Evolutionary conservation across 2,888 invertebrate genomes (phyloP), one percentile per base, ranked within the genome.

Genomic region (Unio delphinus): DNA sequence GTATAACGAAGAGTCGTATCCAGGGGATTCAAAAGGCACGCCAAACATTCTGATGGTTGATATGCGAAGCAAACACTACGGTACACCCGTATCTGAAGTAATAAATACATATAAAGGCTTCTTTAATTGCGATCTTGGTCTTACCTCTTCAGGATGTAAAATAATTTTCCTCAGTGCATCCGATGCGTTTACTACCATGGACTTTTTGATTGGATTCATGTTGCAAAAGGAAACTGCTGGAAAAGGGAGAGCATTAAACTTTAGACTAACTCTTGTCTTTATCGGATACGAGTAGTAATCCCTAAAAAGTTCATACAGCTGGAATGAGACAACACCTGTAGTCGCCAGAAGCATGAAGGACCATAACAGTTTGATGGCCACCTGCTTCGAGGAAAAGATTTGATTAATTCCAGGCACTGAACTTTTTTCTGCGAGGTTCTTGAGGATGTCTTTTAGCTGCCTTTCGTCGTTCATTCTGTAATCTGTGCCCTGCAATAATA

Each of bases 201-300:
- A 73, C 64, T 59, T 58, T 55, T 72, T 73, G 1, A 83, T 69
- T 1, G 84, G 76, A 55, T 84, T 84, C 68, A 83, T 82, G 66
- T 83, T 84, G 66, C 84, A 84, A 28, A 84, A 66, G 2, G 84
- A 78, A 3, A 84, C 67, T 0, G 82, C 80, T 3, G 84, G 84
- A 62, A 80, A 84, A n/a, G 60, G 64, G 8, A 83, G 68, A 18
- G 66, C 64, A 61, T 70, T 72, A 66, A 83, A 84, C 20, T 78
- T 73, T 23, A 84, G 63, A 1, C 70, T 68, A 3, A 84, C 78
- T 1, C 70, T 64, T 0, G 83, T 79, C 61, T 80, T 71, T 4
- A 76, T 72, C 0, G 80, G 78, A 55, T 72, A 79, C 0, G 73
- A 69, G 23, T 77, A 73, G 60, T 73, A 84, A 8, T 66, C 72